These are phyloP conservation scores for Cinclus cinclus DNA, from an alignment of 2,113 vertebrate species.

Conservation along the genomic window DNA sequence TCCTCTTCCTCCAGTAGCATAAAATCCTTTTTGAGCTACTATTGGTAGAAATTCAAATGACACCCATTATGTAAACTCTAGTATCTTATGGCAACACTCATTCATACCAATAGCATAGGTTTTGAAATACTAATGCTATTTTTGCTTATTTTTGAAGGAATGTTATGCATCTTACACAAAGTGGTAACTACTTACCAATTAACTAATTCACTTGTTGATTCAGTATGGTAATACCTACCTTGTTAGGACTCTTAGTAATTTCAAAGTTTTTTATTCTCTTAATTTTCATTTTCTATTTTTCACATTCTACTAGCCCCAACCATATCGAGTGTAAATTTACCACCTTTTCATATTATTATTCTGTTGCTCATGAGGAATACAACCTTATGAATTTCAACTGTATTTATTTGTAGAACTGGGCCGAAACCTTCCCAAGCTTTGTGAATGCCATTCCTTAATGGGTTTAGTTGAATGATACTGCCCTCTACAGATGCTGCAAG, in stretches of 20 bases:
- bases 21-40: not conserved
- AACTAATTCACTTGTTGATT: not conserved
- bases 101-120: not conserved
- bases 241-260: not conserved
- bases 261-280: not conserved
- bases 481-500: constrained; percentile 70
- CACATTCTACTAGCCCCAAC: not conserved
- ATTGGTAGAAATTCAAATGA: constrained; percentile 2
- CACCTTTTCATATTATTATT: constrained; percentile 20
- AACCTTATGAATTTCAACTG: not conserved
- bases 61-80: not conserved
- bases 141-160: constrained; percentile 18
- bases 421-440: not conserved
- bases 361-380: not conserved
- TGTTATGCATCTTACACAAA: not conserved
- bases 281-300: not conserved
- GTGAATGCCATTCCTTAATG: not conserved
- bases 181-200: not conserved
- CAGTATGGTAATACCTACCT: not conserved
- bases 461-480: constrained; percentile 66
- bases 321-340: not conserved
- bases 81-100: not conserved
- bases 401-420: not conserved
- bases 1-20: not conserved
- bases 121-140: not conserved